Conservation (phyloP, 2,888 invertebrate species). For the Amphiduros pacificus region DNA sequence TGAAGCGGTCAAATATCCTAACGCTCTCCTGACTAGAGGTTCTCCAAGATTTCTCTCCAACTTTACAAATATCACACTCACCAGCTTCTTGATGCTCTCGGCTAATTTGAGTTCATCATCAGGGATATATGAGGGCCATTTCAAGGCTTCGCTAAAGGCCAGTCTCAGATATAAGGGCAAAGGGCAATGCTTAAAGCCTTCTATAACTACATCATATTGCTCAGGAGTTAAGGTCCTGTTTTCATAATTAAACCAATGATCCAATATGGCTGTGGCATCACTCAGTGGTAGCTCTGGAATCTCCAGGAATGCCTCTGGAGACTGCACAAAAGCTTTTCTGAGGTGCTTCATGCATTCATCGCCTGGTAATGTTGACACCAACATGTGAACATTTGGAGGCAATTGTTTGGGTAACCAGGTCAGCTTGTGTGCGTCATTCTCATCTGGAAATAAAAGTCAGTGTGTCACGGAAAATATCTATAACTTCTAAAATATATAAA, state of each 20-base stretch:
- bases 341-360: conserved; percentile 27
- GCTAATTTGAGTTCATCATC: conserved; percentile 37
- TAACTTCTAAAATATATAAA: not conserved
- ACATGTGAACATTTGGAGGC: conserved; percentile 75
- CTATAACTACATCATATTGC: conserved; percentile 71
- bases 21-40: conserved; percentile 60
- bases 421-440: conserved; percentile 66
- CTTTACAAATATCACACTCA: conserved; percentile 41
- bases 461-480: not conserved
- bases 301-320: conserved; percentile 6
- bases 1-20: conserved; percentile 72
- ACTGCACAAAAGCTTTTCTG: not conserved
- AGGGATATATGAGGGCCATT: conserved; percentile 43
- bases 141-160: conserved; percentile 40
- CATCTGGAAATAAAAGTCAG: conserved; percentile 19
- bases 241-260: conserved; percentile 37
- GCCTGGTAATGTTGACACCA: conserved; percentile 59
- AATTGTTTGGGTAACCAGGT: conserved; percentile 78
- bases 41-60: conserved; percentile 52
- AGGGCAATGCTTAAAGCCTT: conserved; percentile 59
- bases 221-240: conserved; percentile 58
- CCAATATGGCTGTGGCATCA: conserved; percentile 35
- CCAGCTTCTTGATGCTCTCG: conserved; percentile 42
- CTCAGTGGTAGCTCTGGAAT: conserved; percentile 2
- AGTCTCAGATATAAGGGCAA: conserved; percentile 44